These are phyloP conservation scores for Setophaga petechia DNA, from an alignment of 2,113 vertebrate genomes.

Conservation along the genomic window DNA sequence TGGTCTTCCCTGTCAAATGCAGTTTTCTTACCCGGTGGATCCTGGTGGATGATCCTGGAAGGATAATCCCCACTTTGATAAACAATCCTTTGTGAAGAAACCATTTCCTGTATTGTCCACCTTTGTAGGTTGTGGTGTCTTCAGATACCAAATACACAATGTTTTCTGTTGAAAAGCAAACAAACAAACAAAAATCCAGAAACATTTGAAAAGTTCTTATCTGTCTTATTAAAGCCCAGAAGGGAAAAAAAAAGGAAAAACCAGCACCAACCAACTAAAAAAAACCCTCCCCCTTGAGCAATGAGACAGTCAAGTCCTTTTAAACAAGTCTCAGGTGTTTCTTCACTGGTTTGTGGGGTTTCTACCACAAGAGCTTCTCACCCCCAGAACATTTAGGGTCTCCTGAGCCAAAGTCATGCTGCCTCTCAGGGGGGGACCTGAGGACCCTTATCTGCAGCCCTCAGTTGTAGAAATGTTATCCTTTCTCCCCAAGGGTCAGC, in stretches of 20 bases:
- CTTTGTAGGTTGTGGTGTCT: not conserved
- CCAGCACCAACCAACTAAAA: not conserved
- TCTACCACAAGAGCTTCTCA: not conserved
- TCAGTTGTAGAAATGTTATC: not conserved
- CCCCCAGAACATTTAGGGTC: rapidly evolving
- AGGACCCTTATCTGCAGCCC: not conserved
- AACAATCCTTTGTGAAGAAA: not conserved
- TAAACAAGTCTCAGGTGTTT: not conserved
- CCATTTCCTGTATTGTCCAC: rapidly evolving
- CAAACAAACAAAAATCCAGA: not conserved
- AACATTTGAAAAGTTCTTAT: not conserved
- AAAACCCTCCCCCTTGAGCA: not conserved
- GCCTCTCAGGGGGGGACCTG: not conserved
- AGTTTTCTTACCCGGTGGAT: not conserved
- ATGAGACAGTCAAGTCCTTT: not conserved
- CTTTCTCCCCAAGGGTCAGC: conserved; percentile 34
- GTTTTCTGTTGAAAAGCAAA: not conserved
- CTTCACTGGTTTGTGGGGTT: not conserved
- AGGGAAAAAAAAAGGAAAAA: not conserved
- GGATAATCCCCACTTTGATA: not conserved
- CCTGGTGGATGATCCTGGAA: not conserved
- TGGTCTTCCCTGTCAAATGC: not conserved
- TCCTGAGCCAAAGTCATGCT: not conserved
- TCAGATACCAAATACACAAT: not conserved
- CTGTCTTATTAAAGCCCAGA: not conserved